Base-by-base conservation (phyloP, 2,888 invertebrate genomes). In the Rhamphomyia laevipes region DNA sequence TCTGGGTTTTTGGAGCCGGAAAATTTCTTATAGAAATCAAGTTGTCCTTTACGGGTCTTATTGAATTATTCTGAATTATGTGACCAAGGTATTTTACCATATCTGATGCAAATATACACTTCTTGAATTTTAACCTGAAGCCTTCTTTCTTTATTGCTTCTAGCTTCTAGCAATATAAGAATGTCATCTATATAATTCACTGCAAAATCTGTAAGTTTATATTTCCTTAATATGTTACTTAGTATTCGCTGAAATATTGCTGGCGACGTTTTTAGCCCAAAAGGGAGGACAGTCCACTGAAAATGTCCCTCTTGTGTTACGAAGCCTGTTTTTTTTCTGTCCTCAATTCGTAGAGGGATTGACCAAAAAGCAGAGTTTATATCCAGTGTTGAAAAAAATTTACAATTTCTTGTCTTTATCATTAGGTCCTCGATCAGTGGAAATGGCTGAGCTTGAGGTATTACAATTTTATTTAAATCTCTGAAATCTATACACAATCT, bases 171-270 rank as follows among this genome's bases (percentile, higher is more conserved):
- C 44, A 54, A 57, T 45, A 53, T 47, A 11, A 55, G 38, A 35
- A 57, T 54, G 38, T 55, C 55, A 46, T 57, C 57, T 43, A 57
- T 54, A 47, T 54, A 55, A 42, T 55, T 55, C 31, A 47, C 54
- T 18, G 52, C 23, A 38, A 55, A 55, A 31, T 53, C 49, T 44
- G 48, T 27, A n/a, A 56, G 49, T 42, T 54, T 56, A 33, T 55
- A 41, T 46, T 12, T 13, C n/a, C n/a, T n/a, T n/a, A n/a, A n/a
- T n/a, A n/a, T n/a, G n/a, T n/a, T n/a, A n/a, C n/a, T n/a, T n/a
- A n/a, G n/a, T n/a, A n/a, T n/a, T n/a, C n/a, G n/a, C n/a, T n/a
- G n/a, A n/a, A n/a, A n/a, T n/a, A n/a, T n/a, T n/a, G n/a, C n/a
- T n/a, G n/a, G n/a, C n/a, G n/a, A n/a, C n/a, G n/a, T n/a, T n/a